phyloP scores from a whole-genome alignment of 2,888 invertebrate species.

The Lasioglossum zephyrum region DNA sequence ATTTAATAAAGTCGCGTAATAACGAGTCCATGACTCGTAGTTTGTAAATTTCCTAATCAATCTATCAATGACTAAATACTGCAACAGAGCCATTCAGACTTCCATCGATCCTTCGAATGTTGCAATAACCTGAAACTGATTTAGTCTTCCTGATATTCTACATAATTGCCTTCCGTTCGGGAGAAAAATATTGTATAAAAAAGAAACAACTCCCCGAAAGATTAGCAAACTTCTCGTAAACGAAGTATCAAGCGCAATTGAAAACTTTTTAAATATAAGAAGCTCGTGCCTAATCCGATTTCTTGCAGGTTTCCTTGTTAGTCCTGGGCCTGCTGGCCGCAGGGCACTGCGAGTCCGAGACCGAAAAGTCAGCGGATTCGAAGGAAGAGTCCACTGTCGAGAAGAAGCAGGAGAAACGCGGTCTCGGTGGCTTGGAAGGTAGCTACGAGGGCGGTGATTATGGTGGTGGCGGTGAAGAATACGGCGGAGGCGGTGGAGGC shows the following conservation, averaged over 20 bases:
- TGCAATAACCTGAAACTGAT: neutral
- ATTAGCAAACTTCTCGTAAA: neutral
- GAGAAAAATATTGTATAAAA: too few species aligned
- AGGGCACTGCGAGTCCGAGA: constrained; percentile 70
- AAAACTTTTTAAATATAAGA: neutral
- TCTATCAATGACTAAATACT: neutral
- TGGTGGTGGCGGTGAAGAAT: constrained; percentile 28
- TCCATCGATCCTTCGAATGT: neutral
- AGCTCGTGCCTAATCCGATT: neutral
- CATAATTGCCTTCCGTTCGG: too few species aligned
- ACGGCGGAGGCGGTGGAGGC: constrained; percentile 41
- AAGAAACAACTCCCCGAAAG: too few species aligned
- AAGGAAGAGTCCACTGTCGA: constrained; percentile 51
- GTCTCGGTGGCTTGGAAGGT: constrained; percentile 79
- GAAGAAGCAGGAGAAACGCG: constrained; percentile 55
- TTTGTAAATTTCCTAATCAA: neutral
- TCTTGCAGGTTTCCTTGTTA: constrained; percentile 71
- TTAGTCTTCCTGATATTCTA: neutral
- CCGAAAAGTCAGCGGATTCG: constrained; percentile 50
- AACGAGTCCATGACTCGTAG: neutral
- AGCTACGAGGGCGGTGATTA: constrained; percentile 56
- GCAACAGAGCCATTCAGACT: neutral
- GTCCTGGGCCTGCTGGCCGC: constrained; percentile 77
- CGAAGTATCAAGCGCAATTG: neutral
- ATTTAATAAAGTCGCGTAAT: neutral